Evolutionary conservation across 2,797 vertebrate genomes (phyloP).

Genomic region (Rhabdophis nuchalis): DNA sequence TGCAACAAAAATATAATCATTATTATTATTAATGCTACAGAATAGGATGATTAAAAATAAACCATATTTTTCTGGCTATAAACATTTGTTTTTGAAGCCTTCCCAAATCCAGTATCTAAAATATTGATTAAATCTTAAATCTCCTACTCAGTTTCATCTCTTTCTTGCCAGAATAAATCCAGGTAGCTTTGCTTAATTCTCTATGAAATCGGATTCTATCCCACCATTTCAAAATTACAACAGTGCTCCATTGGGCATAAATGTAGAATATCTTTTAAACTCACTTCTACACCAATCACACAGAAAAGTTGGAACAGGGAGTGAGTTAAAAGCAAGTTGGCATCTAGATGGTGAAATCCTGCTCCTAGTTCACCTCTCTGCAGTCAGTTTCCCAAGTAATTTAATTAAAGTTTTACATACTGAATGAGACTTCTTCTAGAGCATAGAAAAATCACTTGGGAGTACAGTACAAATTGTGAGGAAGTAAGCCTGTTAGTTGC

Average conservation of each 20-base stretch:
- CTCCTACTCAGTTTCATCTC: background rate
- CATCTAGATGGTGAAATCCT: background rate
- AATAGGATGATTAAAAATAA: constrained; percentile 28
- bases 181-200: background rate
- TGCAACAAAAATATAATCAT: constrained; percentile 16
- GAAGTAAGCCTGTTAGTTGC: too few species aligned
- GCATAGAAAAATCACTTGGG: background rate
- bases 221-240: background rate
- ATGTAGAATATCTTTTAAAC: background rate
- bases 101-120: background rate
- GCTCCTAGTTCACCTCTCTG: background rate
- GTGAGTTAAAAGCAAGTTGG: background rate
- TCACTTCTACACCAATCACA: background rate
- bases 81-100: constrained; percentile 8
- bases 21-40: constrained; percentile 31
- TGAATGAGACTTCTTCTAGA: background rate
- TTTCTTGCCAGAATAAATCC: background rate
- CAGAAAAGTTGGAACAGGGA: background rate
- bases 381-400: background rate
- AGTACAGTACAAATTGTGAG: background rate
- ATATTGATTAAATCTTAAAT: background rate
- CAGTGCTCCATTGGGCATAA: background rate
- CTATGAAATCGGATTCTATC: background rate
- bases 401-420: background rate
- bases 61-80: constrained; percentile 3